Evolutionary conservation across 30 jellyfish, hydroid and myxozoan genomes (phyloP), one percentile per base, ranked within the genome.

Genomic region (Catostylus mosaicus): DNA sequence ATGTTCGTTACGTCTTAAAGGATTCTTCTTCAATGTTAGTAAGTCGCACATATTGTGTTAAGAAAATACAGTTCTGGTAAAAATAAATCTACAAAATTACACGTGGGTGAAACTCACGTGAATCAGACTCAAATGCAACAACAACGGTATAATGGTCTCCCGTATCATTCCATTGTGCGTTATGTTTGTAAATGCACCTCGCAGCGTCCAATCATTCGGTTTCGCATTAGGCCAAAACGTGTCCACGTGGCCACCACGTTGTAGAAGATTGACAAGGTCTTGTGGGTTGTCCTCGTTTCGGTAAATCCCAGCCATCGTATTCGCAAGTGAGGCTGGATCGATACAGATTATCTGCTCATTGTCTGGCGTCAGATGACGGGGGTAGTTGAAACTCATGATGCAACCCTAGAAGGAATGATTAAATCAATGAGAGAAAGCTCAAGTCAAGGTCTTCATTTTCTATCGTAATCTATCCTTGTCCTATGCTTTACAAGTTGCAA

Each of bases 121-220:
- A 48, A 77, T 69, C 37, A 64, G 83, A 34, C 97, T 87, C 65
- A 94, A 94, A 38, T 75, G 89, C 32, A 94, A 69, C 77, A 94
- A 74, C 77, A 94, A 37, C 27, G 99, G 99, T 4, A 94, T 77
- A 57, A 94, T 94, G 22, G 97, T 78, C 71, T 94, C 99, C 16
- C 97, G 96, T 8, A 94, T 87, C 96, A 87, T 78, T 27, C 99
- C 99, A 78, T 83, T 88, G 67, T 72, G 80, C 7, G 96, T 81
- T 32, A 94, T 88, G 75, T 94, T 78, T 35, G 69, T 84, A 72
- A 94, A 94, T 6, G 99, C 95, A 10, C 93, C 93, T 51, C 99
- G 90, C 90, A 94, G 82, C 60, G 99, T 94, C 99, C 99, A 94
- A 32, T 94, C 99, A 36, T 94, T 79, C 18, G 99, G 99, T 87